Evolutionary conservation across 53 echinoderm and acorn worm species (phyloP), one percentile per base, ranked within the genome.

Genomic region (Actinopyga echinites): DNA sequence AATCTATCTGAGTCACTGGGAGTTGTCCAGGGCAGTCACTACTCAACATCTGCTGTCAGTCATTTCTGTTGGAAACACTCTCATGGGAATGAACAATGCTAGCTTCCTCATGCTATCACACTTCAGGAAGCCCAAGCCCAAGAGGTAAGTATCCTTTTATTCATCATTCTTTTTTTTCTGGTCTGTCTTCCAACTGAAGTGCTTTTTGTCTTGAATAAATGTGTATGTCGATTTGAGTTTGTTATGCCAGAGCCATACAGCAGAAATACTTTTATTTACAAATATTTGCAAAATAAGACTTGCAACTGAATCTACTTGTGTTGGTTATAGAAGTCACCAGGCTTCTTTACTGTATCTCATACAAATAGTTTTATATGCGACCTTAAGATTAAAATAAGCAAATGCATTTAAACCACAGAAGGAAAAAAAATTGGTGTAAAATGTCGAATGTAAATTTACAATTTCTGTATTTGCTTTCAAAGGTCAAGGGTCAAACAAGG

Each of bases 11-110:
- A 92, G 97, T 30, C 97, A 96, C 66, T 96, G 97, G 97, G 97
- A 93, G 84, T 73, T 96, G 44, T 94, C 93, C 31, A 73, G 97
- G n/a, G 90, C 94, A 3, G 93, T 94, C 34, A 96, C 94, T 58
- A 96, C 94, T 10, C 94, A 94, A 33, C 94, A 94, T 80, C 94
- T 97, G n/a, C 79, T 97, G 55, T 97, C 97, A 0, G 97, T 97
- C 75, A 94, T 94, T 37, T 97, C 97, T 1, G 94, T 94, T 80
- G 94, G 92, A 20, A 94, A 97, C 87, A 97, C 97, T 1, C 87
- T 94, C 56, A 97, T 94, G 97, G 92, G 97, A 28, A 92, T 94
- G 92, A 97, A 97, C 85, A 97, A 97, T 81, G 97, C 97, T 49
- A 96, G 94, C 86, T 97, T 97, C 60, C 85, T 97, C 57, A 94